These are phyloP conservation scores for Thymelicus lineola DNA, from an alignment of 2,888 invertebrate genomes.

Conservation along the genomic window DNA sequence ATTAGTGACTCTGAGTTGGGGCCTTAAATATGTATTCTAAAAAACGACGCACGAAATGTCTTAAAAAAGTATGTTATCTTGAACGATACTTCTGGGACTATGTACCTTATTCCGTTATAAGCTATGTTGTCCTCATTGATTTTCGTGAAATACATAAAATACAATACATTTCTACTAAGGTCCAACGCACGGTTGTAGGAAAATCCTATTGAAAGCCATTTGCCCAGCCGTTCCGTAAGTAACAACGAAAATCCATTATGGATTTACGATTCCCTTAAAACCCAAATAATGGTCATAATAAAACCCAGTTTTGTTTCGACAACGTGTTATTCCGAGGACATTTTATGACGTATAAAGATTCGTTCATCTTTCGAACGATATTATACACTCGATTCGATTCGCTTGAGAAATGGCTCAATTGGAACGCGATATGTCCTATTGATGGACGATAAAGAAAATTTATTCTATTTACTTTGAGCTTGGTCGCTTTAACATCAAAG, in stretches of 20 bases:
- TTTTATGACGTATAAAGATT: constrained; percentile 37
- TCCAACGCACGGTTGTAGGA: constrained; percentile 3
- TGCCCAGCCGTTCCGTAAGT: constrained; percentile 31
- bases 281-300: constrained; percentile 53
- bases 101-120: neutral
- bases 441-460: constrained; percentile 33
- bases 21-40: no score
- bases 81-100: no score
- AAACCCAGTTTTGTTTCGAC: constrained; percentile 44
- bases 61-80: no score
- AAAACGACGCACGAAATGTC: no score
- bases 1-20: no score
- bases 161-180: constrained; percentile 1
- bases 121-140: neutral
- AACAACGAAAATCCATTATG: constrained; percentile 59
- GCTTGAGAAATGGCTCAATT: constrained; percentile 30
- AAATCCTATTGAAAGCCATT: constrained; percentile 9
- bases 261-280: constrained; percentile 59
- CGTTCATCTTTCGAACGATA: constrained; percentile 31
- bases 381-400: constrained; percentile 30
- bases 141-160: constrained; percentile 1
- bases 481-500: neutral
- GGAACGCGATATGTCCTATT: constrained; percentile 25
- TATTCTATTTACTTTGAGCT: constrained; percentile 19
- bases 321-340: constrained; percentile 35